Evolutionary conservation across 30 jellyfish, hydroid and myxozoan genomes (phyloP).

Genomic region (Clytia hemisphaerica): DNA sequence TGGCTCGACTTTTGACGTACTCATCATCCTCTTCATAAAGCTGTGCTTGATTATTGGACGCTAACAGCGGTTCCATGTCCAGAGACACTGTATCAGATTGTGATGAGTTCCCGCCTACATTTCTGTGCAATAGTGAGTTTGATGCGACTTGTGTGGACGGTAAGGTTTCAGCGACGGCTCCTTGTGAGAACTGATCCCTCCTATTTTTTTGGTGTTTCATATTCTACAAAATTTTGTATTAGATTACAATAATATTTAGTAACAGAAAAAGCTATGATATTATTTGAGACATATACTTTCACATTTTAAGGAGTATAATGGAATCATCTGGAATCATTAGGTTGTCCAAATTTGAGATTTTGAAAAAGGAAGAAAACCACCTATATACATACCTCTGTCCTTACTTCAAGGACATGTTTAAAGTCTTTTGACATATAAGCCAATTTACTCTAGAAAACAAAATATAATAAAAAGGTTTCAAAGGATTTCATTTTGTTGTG

Average conservation of each 20-base stretch:
- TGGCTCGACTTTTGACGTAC: constrained; percentile 80
- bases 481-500: not conserved
- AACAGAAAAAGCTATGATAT: no score
- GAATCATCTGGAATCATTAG: not conserved
- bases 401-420: constrained; percentile 86
- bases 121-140: constrained; percentile 31
- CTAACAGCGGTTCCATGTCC: constrained; percentile 67
- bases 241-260: no score
- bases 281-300: no score
- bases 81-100: constrained; percentile 55
- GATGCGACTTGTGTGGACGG: constrained; percentile 79
- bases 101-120: constrained; percentile 19
- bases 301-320: not conserved
- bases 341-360: no score
- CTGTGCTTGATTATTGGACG: constrained; percentile 38
- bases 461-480: not conserved
- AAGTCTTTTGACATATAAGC: constrained; percentile 99
- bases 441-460: constrained; percentile 60
- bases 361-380: not conserved
- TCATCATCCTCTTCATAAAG: constrained; percentile 84
- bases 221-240: constrained; percentile 49
- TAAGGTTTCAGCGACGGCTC: constrained; percentile 82
- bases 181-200: constrained; percentile 92
- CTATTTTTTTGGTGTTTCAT: constrained; percentile 94
- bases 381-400: constrained; percentile 73